A percentile compares a stretch with the other conserved stretches of the same genome.
These are phyloP conservation scores for Rutilus rutilus DNA, from an alignment of 2,113 vertebrate genomes.

Conservation along the genomic window DNA sequence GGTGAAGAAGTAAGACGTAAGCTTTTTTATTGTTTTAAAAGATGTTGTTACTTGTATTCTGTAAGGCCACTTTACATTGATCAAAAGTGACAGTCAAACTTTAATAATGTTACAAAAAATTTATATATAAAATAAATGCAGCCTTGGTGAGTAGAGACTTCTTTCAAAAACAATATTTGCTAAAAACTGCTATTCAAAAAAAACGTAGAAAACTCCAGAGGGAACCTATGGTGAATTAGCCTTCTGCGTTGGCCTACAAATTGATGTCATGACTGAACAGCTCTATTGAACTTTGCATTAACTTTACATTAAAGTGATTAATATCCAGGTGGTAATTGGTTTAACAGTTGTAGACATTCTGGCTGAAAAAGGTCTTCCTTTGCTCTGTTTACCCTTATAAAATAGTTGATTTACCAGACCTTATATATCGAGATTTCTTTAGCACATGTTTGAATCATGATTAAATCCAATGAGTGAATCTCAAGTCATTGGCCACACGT, in stretches of 20 bases:
- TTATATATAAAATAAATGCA: neutral
- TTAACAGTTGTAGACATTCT: conserved; percentile 28
- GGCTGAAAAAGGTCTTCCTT: neutral
- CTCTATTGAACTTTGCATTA: conserved; percentile 31
- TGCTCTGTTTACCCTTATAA: conserved; percentile 23
- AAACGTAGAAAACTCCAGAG: neutral
- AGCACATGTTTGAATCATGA: neutral
- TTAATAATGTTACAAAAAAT: neutral
- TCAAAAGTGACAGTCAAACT: neutral
- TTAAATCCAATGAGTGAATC: neutral
- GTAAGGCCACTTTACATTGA: neutral
- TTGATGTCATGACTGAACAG: neutral
- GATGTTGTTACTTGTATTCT: neutral
- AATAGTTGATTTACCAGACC: conserved; percentile 26
- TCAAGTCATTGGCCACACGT: conserved; percentile 31
- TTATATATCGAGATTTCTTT: conserved; percentile 19
- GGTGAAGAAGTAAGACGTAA: neutral
- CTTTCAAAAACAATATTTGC: too few species aligned
- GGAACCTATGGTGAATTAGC: neutral
- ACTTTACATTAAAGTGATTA: conserved; percentile 42
- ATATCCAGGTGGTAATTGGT: conserved; percentile 33
- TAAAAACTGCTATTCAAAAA: too few species aligned
- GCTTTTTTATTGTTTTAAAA: neutral
- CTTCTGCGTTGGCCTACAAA: neutral
- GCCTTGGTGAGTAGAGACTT: too few species aligned